Evolutionary conservation across 2,113 vertebrate genomes (phyloP), one percentile per base, ranked within the genome.

Genomic region (Pedetes capensis): DNA sequence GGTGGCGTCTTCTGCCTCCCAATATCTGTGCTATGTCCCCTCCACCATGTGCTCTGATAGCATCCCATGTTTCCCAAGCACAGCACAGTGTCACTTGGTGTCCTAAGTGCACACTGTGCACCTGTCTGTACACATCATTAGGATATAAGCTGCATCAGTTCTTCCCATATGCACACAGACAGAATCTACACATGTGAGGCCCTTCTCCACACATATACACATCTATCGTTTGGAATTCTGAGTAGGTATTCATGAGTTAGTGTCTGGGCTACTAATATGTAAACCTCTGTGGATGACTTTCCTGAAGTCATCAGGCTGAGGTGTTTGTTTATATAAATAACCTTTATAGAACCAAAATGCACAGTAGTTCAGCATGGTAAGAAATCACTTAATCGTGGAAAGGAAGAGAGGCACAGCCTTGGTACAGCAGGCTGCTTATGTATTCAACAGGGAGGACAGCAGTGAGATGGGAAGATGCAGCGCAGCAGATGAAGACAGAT

Each of bases 291-390:
- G 69, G 20, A 8, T 79, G 64, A 80, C 11, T 87, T 78, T 93
- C 78, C 66, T 78, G 39, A 93, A 95, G 68, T n/a, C 63, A n/a
- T 72, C 22, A 76, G 57, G 44, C 74, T 93, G 61, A 90, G n/a
- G 69, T 87, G 59, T 75, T 94, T 88, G 34, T 89, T 96, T 89
- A 79, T 25, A 68, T 63, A 93, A 85, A 93, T 89, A 81, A 51
- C 72, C 7, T 59, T 64, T 42, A 42, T 82, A 59, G 91, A 94
- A 93, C 89, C 91, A 84, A 95, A 87, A 32, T 39, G 47, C 63
- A 27, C 78, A 69, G 0, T 90, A 74, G 78, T 85, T 91, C 49
- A 59, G 3, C 5, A 44, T 72, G 74, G 34, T 61, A 64, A 85
- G 86, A 95, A 85, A 87, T 86, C 39, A 11, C 10, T 85, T 88